These are phyloP conservation scores for Styela clava DNA, from an alignment of 23 tunicate genomes.

Conservation along the genomic window DNA sequence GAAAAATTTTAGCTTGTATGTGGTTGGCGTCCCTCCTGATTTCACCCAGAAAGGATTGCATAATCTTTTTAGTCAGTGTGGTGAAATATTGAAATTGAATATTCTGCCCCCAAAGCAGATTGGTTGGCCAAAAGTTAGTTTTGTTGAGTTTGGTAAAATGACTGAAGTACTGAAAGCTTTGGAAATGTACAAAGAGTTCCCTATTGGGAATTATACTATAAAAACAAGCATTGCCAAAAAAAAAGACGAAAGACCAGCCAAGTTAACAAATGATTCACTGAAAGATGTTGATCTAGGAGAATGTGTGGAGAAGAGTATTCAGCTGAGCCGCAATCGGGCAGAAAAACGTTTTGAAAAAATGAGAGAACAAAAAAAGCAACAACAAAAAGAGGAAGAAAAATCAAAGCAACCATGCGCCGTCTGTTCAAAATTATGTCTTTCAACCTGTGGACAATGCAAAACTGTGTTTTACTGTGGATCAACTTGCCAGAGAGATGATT, in stretches of 20 bases:
- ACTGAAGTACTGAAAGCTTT: conserved; percentile 3
- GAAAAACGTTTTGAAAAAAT: conserved; percentile 5
- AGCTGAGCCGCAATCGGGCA: conserved; percentile 9
- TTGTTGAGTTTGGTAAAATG: background rate
- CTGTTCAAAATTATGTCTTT: background rate
- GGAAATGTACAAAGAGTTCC: conserved; percentile 4
- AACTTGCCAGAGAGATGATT: conserved; percentile 19
- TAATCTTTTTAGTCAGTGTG: conserved; percentile 4
- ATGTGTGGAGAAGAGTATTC: background rate
- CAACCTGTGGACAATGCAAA: conserved; percentile 11
- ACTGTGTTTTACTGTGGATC: conserved; percentile 26
- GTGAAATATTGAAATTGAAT: background rate
- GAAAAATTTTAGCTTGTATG: background rate
- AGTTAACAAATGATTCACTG: background rate
- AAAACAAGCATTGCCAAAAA: background rate
- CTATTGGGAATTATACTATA: background rate
- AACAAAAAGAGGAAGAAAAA: background rate
- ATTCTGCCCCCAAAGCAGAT: background rate
- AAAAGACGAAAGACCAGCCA: background rate
- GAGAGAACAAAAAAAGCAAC: background rate
- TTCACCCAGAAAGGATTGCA: background rate
- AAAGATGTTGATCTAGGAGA: background rate
- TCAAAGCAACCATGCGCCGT: background rate
- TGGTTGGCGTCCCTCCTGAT: conserved; percentile 3
- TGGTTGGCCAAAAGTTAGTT: background rate